Evolutionary conservation across 2,888 invertebrate genomes (phyloP).

Genomic region (Phortica okadai): DNA sequence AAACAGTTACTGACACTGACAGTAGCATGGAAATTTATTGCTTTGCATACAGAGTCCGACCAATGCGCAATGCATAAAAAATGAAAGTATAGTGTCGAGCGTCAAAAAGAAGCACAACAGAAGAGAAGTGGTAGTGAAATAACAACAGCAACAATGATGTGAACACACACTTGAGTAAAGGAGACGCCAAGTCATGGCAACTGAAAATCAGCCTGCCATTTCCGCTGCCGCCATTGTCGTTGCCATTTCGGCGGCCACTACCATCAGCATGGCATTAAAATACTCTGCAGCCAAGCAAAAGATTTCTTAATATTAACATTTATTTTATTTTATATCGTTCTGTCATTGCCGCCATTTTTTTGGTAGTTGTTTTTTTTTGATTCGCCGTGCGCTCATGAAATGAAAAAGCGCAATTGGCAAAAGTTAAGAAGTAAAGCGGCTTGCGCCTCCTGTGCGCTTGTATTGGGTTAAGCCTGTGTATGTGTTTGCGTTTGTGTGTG

Average conservation of each 20-base stretch:
- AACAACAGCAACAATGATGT: not conserved
- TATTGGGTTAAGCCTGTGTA: not conserved
- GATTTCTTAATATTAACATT: slow-evolving; percentile 11
- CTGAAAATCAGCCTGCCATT: not conserved
- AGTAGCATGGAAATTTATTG: slow-evolving; percentile 8
- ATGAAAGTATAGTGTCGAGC: not conserved
- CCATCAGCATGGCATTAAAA: not conserved
- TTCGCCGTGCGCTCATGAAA: not conserved
- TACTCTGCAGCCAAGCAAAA: not conserved
- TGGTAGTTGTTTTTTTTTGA: not conserved
- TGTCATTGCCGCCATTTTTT: not conserved
- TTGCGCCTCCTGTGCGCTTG: not conserved
- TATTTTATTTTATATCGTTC: not conserved
- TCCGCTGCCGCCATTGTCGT: not conserved
- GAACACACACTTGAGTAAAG: not conserved
- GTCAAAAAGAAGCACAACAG: not conserved
- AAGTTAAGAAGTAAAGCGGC: slow-evolving; percentile 14
- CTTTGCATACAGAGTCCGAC: not conserved
- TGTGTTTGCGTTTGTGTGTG: not conserved
- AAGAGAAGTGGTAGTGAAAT: not conserved
- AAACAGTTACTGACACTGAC: slow-evolving; percentile 1
- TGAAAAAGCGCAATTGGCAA: slow-evolving; percentile 5
- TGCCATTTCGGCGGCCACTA: not conserved
- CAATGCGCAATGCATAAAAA: not conserved
- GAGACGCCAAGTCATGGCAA: not conserved